Conservation (phyloP, 2,797 vertebrate species). For the Coluber constrictor region DNA sequence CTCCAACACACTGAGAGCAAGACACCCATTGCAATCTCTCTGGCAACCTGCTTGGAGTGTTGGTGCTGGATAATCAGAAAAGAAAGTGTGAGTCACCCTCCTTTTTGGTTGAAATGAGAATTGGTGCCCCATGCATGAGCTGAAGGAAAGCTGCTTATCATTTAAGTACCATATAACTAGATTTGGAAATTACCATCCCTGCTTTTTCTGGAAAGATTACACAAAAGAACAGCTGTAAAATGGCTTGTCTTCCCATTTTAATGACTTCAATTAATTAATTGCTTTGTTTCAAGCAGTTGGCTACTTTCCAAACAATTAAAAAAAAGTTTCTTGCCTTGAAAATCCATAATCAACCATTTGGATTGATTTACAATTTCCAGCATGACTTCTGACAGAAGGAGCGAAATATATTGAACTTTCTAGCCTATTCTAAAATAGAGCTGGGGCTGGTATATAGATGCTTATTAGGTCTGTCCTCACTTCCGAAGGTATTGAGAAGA, state of each 20-base stretch:
- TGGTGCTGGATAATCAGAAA: background rate
- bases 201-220: background rate
- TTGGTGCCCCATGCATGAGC: no score
- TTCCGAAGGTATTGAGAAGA: background rate
- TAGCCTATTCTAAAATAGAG: background rate
- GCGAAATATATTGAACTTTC: background rate
- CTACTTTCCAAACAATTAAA: background rate
- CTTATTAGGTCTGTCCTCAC: background rate
- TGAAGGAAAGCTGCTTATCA: background rate
- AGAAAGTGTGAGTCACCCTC: background rate
- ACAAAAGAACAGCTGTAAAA: background rate
- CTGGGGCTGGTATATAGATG: background rate
- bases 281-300: background rate
- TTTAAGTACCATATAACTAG: background rate
- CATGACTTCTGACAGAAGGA: background rate
- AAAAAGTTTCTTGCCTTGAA: background rate
- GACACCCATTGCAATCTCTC: background rate
- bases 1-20: background rate
- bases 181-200: background rate
- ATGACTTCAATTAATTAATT: background rate
- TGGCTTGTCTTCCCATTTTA: background rate
- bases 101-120: background rate
- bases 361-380: background rate
- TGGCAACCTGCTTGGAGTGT: background rate
- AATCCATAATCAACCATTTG: background rate